Evolutionary conservation across 2,797 vertebrate genomes (phyloP), one percentile per base, ranked within the genome.

Genomic region (Gallinago solitaria): DNA sequence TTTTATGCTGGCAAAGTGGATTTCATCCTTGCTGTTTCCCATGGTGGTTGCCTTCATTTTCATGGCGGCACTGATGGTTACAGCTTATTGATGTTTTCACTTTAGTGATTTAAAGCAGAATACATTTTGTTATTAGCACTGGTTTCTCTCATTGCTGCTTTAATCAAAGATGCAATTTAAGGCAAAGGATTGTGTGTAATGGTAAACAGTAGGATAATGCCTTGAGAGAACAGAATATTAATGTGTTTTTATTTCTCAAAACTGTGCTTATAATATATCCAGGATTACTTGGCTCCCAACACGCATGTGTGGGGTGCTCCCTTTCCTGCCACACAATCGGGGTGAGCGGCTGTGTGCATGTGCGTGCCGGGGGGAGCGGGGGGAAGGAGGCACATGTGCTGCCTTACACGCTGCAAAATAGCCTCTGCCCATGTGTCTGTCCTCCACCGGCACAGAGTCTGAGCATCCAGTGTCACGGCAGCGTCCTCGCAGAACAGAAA

Each of bases 21-120:
- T 96, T 96, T 97, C 94, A 82, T 95, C 95, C 94, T 96, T 92
- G 94, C 95, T 80, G 95, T 96, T 96, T 97, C 96, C 96, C 96
- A 96, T 95, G 96, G 83, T 93, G 95, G 95, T 94, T 96, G 91
- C 96, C 95, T 96, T 95, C 93, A 90, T 97, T 96, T 97, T 96
- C 95, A 97, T 96, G 96, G 96, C 85, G 81, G 94, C 86, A 86
- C 91, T 91, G 95, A 96, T 93, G 93, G 96, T 92, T 97, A 90
- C 87, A 85, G 94, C 95, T 97, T 96, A 96, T 96, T 96, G 96
- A 96, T 95, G 93, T 97, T 96, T 96, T 87, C 96, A 92, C 94
- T 96, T 96, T 95, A 96, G 96, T 97, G 96, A 96, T 96, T 97
- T 97, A 93, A 97, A 96, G 96, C 96, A 95, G 87, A 96, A 97